phyloP scores from a whole-genome alignment of 1,140 invertebrate species.

The Chironomus striatipennis region DNA sequence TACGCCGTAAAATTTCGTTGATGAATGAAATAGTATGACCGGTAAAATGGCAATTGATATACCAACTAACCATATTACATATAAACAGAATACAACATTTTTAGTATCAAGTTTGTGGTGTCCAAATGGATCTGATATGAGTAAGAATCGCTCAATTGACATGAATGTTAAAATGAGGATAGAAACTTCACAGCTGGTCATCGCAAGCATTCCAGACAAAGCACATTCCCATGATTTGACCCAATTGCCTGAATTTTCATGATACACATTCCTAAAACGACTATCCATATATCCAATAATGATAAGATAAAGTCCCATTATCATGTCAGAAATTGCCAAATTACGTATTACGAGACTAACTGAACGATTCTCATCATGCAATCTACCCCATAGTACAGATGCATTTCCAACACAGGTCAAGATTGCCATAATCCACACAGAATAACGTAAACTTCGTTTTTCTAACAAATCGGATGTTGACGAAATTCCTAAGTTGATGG shows the following conservation, averaged over 20 bases:
- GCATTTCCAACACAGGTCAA: conserved; percentile 58
- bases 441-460: conserved; percentile 51
- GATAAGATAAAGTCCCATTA: conserved; percentile 71
- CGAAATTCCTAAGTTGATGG: conserved; percentile 46
- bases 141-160: conserved; percentile 63
- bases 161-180: conserved; percentile 67
- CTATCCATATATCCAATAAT: conserved; percentile 60
- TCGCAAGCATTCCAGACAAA: conserved; percentile 53
- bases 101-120: conserved; percentile 47
- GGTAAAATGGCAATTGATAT: conserved; percentile 56
- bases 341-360: conserved; percentile 60
- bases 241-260: conserved; percentile 52
- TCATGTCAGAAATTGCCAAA: conserved; percentile 64
- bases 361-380: conserved; percentile 50
- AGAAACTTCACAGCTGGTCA: conserved; percentile 63
- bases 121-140: conserved; percentile 59
- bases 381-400: conserved; percentile 58
- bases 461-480: conserved; percentile 57
- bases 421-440: conserved; percentile 63
- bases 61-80: conserved; percentile 55
- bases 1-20: conserved; percentile 58
- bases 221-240: conserved; percentile 59
- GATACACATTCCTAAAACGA: conserved; percentile 54
- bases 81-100: conserved; percentile 46
- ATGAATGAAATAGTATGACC: conserved; percentile 52